phyloP scores from a whole-genome alignment of 2,797 vertebrate genomes.

The Artibeus jamaicensis region DNA sequence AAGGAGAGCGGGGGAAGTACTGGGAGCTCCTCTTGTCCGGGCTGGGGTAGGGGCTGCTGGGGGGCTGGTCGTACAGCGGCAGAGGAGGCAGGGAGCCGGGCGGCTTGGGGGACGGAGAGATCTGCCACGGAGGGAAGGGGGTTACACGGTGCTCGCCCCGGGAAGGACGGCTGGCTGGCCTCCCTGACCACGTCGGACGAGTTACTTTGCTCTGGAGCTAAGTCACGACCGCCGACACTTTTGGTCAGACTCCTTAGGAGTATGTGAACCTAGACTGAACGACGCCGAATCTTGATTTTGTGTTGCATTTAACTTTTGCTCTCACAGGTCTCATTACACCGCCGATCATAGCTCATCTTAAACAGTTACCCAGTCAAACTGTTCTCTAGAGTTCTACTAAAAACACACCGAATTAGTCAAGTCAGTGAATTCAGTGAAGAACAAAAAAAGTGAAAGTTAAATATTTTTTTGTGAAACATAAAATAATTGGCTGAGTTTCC shows the following conservation, averaged over 20 bases:
- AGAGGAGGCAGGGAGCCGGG: constrained; percentile 90
- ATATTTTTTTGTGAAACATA: neutral
- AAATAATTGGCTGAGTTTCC: neutral
- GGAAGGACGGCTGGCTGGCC: neutral
- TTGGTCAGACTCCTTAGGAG: neutral
- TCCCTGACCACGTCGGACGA: neutral
- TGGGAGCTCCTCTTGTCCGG: constrained; percentile 90
- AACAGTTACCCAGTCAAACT: neutral
- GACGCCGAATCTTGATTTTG: neutral
- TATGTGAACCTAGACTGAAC: neutral
- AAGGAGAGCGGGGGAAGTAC: constrained; percentile 92
- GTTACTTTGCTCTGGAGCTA: neutral
- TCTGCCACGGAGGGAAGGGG: constrained; percentile 77
- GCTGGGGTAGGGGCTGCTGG: constrained; percentile 91
- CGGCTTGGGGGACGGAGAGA: constrained; percentile 89
- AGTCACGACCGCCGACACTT: neutral
- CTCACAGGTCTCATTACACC: neutral
- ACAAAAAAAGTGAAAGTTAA: constrained; percentile 10
- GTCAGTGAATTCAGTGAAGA: neutral
- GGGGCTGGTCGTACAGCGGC: constrained; percentile 95
- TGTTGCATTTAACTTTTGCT: neutral
- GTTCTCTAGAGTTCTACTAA: neutral
- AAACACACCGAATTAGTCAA: constrained; percentile 13
- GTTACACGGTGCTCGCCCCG: neutral
- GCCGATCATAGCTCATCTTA: neutral